Percentiles rank a stretch among this genome's conserved stretches.
Evolutionary conservation across 2,113 vertebrate genomes (phyloP).

Genomic region (Crotalus horridus): DNA sequence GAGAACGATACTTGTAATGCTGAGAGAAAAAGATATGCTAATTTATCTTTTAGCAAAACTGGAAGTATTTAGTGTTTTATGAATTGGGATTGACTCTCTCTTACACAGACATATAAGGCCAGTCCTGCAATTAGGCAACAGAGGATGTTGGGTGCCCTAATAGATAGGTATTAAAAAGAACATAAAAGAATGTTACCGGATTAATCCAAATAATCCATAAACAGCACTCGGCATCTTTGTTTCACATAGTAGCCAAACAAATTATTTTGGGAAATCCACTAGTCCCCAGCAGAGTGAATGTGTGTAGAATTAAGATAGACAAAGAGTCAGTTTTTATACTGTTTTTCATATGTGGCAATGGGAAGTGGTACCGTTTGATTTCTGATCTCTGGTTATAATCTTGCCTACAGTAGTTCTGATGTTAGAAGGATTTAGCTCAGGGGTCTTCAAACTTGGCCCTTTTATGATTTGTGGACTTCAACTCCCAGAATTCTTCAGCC

Average conservation of each 20-base stretch:
- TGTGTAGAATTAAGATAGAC: background rate
- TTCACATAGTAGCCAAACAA: no score
- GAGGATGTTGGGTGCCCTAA: background rate
- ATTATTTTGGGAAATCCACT: background rate
- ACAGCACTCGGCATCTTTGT: background rate
- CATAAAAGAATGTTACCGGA: background rate
- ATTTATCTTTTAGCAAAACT: background rate
- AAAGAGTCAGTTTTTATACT: background rate
- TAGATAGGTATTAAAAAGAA: background rate
- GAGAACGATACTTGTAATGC: background rate
- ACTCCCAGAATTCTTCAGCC: no score
- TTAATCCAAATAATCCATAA: background rate
- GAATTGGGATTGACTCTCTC: background rate
- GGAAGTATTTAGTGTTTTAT: background rate
- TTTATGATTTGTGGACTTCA: no score
- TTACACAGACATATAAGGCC: background rate
- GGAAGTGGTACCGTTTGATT: background rate
- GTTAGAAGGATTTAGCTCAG: background rate
- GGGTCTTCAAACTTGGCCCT: no score
- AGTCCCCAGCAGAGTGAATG: background rate
- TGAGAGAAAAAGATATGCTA: background rate
- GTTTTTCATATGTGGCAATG: background rate
- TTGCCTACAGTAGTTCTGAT: background rate
- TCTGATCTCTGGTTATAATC: background rate
- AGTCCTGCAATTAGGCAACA: background rate